These are phyloP conservation scores for Clusia tigrina DNA, from an alignment of 2,888 invertebrate species.

Conservation along the genomic window DNA sequence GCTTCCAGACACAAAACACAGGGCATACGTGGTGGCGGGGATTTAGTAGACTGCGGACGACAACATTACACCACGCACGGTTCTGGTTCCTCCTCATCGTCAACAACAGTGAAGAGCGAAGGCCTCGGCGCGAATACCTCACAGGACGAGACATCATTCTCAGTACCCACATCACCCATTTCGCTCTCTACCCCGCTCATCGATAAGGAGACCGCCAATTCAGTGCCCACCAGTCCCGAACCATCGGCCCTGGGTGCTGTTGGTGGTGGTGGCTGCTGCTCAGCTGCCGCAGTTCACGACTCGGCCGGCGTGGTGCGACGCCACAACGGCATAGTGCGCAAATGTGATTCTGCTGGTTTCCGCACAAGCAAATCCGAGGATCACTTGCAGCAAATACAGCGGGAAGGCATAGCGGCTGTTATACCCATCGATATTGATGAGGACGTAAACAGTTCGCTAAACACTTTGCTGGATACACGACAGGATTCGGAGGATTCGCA, in stretches of 20 bases:
- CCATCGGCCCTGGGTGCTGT: conserved; percentile 47
- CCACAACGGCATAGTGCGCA: conserved; percentile 66
- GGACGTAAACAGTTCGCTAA: conserved; percentile 91
- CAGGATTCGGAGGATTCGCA: conserved; percentile 67
- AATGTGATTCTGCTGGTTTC: conserved; percentile 73
- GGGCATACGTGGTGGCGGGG: conserved; percentile 40
- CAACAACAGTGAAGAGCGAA: conserved; percentile 63
- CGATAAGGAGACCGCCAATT: conserved; percentile 66
- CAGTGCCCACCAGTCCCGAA: conserved; percentile 77
- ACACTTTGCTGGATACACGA: conserved; percentile 85
- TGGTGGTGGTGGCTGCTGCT: conserved; percentile 28
- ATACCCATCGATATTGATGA: conserved; percentile 89
- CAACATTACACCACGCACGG: conserved; percentile 41
- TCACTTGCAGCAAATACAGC: conserved; percentile 76
- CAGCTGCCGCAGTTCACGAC: conserved; percentile 34
- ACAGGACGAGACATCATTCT: conserved; percentile 63
- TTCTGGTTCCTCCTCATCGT: conserved; percentile 55
- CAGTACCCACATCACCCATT: conserved; percentile 66
- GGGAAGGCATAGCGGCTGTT: conserved; percentile 77
- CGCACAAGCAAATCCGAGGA: conserved; percentile 92
- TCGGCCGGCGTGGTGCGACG: conserved; percentile 56
- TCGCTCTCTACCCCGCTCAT: conserved; percentile 65
- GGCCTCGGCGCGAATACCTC: conserved; percentile 48
- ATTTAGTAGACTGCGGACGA: conserved; percentile 49
- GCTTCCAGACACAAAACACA: conserved; percentile 38